Conservation (phyloP, 2,888 invertebrate genomes). For the Clanis bilineata region DNA sequence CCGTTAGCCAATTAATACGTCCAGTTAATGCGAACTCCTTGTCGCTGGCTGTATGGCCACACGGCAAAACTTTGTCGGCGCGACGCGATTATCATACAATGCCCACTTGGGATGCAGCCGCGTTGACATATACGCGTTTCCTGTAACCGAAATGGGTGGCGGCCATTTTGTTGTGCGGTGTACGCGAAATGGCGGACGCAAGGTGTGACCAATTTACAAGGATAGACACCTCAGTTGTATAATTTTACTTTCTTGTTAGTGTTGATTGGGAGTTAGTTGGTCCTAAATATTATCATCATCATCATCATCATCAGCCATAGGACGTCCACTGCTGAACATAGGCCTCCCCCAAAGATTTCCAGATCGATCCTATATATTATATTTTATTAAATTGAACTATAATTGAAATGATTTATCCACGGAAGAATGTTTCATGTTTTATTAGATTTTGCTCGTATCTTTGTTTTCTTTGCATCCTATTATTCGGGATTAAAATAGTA, state of each 20-base stretch:
- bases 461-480: too few species aligned
- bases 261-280: background rate
- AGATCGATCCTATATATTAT: too few species aligned
- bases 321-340: too few species aligned
- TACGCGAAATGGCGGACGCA: conserved; percentile 64
- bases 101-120: conserved; percentile 73
- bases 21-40: conserved; percentile 20
- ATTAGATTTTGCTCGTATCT: too few species aligned
- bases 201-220: conserved; percentile 29
- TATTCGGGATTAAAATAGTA: too few species aligned
- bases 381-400: background rate
- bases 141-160: conserved; percentile 71
- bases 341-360: too few species aligned
- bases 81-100: conserved; percentile 78
- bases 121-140: conserved; percentile 80
- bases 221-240: conserved; percentile 9
- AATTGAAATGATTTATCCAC: too few species aligned
- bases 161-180: conserved; percentile 71
- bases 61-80: conserved; percentile 71
- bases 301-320: too few species aligned
- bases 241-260: conserved; percentile 3
- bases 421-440: too few species aligned
- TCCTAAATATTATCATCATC: background rate
- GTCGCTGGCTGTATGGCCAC: conserved; percentile 49
- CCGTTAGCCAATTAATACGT: conserved; percentile 15